Evolutionary conservation across 1,140 invertebrate species (phyloP).

Genomic region (Musca domestica): DNA sequence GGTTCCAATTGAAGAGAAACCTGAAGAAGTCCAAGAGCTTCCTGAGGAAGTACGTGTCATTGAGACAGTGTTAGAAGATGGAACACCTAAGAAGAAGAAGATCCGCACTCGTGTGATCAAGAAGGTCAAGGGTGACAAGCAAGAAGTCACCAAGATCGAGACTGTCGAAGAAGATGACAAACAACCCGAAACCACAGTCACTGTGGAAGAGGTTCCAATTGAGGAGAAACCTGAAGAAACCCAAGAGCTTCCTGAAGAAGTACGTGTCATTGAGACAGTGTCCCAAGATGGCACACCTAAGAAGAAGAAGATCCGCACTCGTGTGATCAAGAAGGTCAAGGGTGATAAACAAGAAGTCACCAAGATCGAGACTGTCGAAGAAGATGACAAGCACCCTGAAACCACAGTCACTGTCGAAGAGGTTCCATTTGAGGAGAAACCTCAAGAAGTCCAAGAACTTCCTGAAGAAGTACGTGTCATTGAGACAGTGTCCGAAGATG

Average conservation of each 20-base stretch:
- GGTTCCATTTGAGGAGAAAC: not conserved
- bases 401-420: not conserved
- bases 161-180: slow-evolving; percentile 4
- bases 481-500: not conserved
- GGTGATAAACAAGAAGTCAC: not conserved
- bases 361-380: not conserved
- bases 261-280: not conserved
- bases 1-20: not conserved
- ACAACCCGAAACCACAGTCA: not conserved
- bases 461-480: not conserved
- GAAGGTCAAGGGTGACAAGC: not conserved
- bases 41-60: not conserved
- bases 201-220: not conserved
- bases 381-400: not conserved
- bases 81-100: not conserved
- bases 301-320: not conserved
- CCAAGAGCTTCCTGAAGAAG: not conserved
- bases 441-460: not conserved
- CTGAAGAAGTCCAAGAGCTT: not conserved
- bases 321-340: not conserved
- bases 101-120: not conserved
- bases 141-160: slow-evolving; percentile 8
- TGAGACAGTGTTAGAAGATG: not conserved
- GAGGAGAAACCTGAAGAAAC: not conserved
- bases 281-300: not conserved